phyloP scores from a whole-genome alignment of 2,888 invertebrate genomes.

The Standfussiana lucernea region DNA sequence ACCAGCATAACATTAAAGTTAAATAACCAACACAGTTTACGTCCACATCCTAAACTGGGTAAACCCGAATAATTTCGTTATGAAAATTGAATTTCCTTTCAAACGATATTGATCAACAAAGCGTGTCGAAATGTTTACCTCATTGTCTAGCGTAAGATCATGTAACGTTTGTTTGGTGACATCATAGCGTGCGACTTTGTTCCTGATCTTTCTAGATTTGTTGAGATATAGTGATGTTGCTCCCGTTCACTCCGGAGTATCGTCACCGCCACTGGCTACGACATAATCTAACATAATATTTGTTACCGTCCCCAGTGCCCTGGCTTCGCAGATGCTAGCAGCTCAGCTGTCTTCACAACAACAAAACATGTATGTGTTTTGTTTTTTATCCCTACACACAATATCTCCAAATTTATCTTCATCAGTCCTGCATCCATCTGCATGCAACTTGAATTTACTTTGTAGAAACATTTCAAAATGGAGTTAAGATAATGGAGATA shows the following conservation, averaged over 20 bases:
- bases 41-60: constrained; percentile 36
- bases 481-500: constrained; percentile 75
- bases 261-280: constrained; percentile 75
- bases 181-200: constrained; percentile 83
- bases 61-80: constrained; percentile 36
- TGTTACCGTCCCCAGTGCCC: constrained; percentile 96
- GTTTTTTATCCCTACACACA: constrained; percentile 83
- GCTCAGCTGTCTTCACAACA: constrained; percentile 97
- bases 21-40: constrained; percentile 47
- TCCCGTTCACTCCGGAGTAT: constrained; percentile 68
- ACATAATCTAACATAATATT: constrained; percentile 85
- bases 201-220: constrained; percentile 61
- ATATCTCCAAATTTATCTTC: constrained; percentile 80
- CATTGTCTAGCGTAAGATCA: constrained; percentile 36
- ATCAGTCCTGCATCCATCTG: constrained; percentile 50
- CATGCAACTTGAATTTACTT: constrained; percentile 42
- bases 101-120: constrained; percentile 41
- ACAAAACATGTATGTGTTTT: constrained; percentile 97
- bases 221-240: constrained; percentile 67
- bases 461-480: constrained; percentile 51
- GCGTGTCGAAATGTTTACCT: constrained; percentile 25
- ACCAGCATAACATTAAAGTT: constrained; percentile 59
- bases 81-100: constrained; percentile 25
- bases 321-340: constrained; percentile 99
- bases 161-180: constrained; percentile 34